Percentiles rank a stretch among this genome's conserved stretches.
Evolutionary conservation across 2,113 vertebrate genomes (phyloP).

Genomic region (Drymodes brunneopygia): DNA sequence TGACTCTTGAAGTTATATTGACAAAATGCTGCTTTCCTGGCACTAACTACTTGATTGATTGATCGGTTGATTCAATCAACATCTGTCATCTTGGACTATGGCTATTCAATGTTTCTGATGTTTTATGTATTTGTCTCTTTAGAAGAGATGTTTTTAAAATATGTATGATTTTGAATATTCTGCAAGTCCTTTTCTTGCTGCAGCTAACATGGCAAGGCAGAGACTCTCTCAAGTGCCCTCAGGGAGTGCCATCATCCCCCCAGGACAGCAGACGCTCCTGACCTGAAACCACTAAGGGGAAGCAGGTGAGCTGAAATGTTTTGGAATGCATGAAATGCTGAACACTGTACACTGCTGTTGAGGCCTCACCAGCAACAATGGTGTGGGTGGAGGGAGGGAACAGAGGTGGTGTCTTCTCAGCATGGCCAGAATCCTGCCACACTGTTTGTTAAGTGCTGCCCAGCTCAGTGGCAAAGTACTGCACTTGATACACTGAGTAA

Average conservation of each 20-base stretch:
- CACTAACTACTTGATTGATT: neutral
- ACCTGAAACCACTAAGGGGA: neutral
- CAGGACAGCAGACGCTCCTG: neutral
- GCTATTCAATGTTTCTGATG: neutral
- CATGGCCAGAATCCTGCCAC: neutral
- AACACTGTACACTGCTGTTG: neutral
- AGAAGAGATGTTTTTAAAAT: neutral
- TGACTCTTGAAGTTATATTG: neutral
- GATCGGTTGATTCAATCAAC: neutral
- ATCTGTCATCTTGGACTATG: neutral
- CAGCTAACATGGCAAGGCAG: neutral
- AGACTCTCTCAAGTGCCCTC: neutral
- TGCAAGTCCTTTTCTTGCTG: neutral
- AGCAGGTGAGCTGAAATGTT: neutral
- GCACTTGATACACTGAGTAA: neutral
- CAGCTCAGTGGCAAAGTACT: neutral
- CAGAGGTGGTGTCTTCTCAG: neutral
- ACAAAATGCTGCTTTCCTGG: neutral
- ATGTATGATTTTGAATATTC: neutral
- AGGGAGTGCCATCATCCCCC: neutral
- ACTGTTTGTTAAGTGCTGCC: neutral
- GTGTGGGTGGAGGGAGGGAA: accelerated
- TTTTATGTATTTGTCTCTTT: neutral
- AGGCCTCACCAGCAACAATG: neutral
- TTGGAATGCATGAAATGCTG: neutral